Evolutionary conservation across 2,113 vertebrate species (phyloP).

Genomic region (Neomonachus schauinslandi): DNA sequence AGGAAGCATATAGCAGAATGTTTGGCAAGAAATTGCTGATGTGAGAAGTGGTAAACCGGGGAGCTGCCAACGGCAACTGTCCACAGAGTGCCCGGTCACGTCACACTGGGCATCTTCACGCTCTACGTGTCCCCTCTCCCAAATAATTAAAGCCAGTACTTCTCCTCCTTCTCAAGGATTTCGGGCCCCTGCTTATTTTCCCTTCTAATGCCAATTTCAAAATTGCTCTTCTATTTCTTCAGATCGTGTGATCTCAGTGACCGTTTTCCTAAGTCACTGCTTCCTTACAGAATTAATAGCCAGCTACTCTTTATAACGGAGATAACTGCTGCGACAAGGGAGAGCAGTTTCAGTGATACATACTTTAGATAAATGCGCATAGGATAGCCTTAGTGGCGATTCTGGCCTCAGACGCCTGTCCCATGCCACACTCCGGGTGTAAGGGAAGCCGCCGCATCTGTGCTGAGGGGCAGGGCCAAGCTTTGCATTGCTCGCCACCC

Average conservation of each 20-base stretch:
- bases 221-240: conserved; percentile 3
- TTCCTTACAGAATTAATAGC: background rate
- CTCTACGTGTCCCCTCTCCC: background rate
- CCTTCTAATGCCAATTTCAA: conserved; percentile 28
- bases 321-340: background rate
- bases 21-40: background rate
- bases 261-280: background rate
- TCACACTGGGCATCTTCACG: background rate
- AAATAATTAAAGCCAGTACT: background rate
- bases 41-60: background rate
- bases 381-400: background rate
- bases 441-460: background rate
- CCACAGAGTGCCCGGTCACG: background rate
- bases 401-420: background rate
- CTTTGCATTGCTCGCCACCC: background rate
- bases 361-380: background rate
- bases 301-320: background rate
- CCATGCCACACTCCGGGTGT: background rate
- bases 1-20: background rate
- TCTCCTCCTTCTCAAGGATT: background rate
- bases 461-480: fast-evolving
- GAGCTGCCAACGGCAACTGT: fast-evolving
- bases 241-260: background rate
- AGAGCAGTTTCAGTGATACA: background rate
- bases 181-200: background rate